Evolutionary conservation across 2,888 invertebrate genomes (phyloP), one percentile per base, ranked within the genome.

Genomic region (Miltochrista miniata): DNA sequence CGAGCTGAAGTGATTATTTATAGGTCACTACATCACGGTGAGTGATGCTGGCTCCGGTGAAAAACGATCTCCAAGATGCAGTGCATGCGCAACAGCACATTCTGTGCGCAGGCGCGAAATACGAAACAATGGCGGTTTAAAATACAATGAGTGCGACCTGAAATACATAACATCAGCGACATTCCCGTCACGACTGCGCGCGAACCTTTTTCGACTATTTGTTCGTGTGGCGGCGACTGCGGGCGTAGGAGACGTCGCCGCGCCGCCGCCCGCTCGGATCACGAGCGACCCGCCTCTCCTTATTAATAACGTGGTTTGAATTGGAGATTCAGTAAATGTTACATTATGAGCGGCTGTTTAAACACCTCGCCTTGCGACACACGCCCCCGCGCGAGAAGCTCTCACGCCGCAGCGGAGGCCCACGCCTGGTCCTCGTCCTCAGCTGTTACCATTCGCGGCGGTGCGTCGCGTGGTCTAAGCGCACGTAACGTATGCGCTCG

Each of bases 101-200:
- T 76, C 76, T 74, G 65, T 49, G 76, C 66, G 74, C 81, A 83
- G 86, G 87, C 87, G 89, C 85, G 85, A 87, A 87, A 80, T 85
- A 82, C 83, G 84, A 85, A 83, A 89, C 90, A 88, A 90, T 90
- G 79, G 89, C 77, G 84, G 82, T 87, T 89, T 89, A 89, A 76
- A 90, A 90, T 89, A 89, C 90, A 88, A 90, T 89, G 87, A 87
- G 84, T 83, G 83, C 82, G 80, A 76, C 66, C 87, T 80, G 78
- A 84, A 86, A 86, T 82, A 83, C 84, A 83, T 81, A 83, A 79
- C 82, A 72, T 71, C 79, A 72, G 83, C 83, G 79, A 85, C 85
- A 88, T 90, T 90, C 90, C 84, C 83, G 87, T 88, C 90, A 90
- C 90, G 90, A 89, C 72, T 76, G 81, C 76, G 80, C 76, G 77